Percentiles rank a stretch among this genome's conserved stretches.
phyloP scores from a whole-genome alignment of 2,113 vertebrate species.

The Mixornis gularis region DNA sequence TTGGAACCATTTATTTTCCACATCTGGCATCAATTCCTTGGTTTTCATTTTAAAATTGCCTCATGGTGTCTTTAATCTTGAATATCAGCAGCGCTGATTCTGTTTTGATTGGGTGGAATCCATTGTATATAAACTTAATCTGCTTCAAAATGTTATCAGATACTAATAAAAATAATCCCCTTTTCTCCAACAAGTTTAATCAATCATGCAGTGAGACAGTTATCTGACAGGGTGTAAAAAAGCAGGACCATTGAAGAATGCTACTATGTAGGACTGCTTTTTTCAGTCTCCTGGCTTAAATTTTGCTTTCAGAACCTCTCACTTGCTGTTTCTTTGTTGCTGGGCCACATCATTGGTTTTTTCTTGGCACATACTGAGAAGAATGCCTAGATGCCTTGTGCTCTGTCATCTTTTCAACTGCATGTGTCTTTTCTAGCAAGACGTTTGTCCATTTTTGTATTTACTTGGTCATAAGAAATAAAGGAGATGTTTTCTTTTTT shows the following conservation, averaged over 20 bases:
- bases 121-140: not conserved
- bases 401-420: not conserved
- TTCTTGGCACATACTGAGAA: not conserved
- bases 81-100: conserved; percentile 2
- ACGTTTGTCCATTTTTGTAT: not conserved
- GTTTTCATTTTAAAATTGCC: conserved; percentile 33
- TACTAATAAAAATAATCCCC: conserved; percentile 1
- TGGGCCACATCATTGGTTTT: not conserved
- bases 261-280: not conserved
- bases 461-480: not conserved
- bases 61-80: not conserved
- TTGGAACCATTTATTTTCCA: conserved; percentile 5
- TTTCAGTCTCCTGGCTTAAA: not conserved
- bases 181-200: not conserved
- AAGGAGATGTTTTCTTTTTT: not conserved
- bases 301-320: not conserved
- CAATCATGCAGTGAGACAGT: not conserved
- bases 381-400: not conserved
- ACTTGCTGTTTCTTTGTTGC: not conserved
- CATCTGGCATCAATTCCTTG: not conserved
- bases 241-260: not conserved
- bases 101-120: conserved; percentile 23
- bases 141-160: not conserved
- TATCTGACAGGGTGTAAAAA: not conserved
- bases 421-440: not conserved